phyloP scores from a whole-genome alignment of 2,888 invertebrate species.

The Eristalis intricaria region DNA sequence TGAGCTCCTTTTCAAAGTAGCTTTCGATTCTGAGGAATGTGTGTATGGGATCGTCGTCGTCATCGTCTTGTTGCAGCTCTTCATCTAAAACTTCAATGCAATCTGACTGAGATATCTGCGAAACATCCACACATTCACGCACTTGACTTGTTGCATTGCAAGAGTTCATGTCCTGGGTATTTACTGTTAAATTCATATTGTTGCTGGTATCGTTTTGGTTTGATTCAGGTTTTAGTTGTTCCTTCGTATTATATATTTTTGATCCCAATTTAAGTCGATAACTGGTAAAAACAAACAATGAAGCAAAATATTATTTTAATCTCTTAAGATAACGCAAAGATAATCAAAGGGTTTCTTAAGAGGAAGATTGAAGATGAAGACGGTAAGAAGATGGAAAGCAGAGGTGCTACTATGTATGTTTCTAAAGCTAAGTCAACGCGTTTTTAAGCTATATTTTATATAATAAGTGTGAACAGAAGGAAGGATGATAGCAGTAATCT shows the following conservation, averaged over 20 bases:
- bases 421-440: too few relatives aligned
- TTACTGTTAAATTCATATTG: constrained; percentile 19
- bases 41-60: constrained; percentile 79
- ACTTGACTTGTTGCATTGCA: constrained; percentile 21
- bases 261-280: not conserved
- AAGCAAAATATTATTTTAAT: too few relatives aligned
- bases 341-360: too few relatives aligned
- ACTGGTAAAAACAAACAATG: not conserved
- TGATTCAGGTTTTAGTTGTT: constrained; percentile 71
- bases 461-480: too few relatives aligned
- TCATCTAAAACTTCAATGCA: not conserved
- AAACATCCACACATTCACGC: constrained; percentile 2
- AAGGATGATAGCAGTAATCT: too few relatives aligned
- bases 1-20: constrained; percentile 79
- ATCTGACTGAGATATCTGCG: constrained; percentile 10
- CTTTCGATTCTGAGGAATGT: constrained; percentile 80
- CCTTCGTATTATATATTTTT: constrained; percentile 74
- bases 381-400: too few relatives aligned
- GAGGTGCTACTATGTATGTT: too few relatives aligned
- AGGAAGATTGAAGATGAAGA: too few relatives aligned
- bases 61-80: constrained; percentile 35
- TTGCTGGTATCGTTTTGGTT: constrained; percentile 49
- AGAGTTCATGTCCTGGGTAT: constrained; percentile 40
- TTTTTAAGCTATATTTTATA: too few relatives aligned
- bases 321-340: too few relatives aligned